Percentiles rank a stretch among this genome's conserved stretches.
Evolutionary conservation across 2,797 vertebrate species (phyloP).

Genomic region (Semotilus atromaculatus): DNA sequence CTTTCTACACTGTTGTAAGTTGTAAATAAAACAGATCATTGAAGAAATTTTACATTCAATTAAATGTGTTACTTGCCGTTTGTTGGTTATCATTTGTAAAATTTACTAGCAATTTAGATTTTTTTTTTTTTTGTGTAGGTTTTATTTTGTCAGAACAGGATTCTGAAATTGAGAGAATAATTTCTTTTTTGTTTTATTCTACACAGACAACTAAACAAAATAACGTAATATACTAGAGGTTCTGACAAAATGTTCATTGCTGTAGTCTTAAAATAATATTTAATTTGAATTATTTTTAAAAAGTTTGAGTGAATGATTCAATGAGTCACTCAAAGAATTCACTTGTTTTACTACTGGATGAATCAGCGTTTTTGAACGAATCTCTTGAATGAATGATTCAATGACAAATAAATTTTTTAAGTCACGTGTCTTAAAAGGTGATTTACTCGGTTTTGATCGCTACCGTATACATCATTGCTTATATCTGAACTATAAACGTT

Average conservation of each 20-base stretch:
- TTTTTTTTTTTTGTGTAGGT: too few species aligned
- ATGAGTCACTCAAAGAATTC: neutral
- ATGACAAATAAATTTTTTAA: too few species aligned
- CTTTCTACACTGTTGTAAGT: neutral
- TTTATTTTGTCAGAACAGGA: too few species aligned
- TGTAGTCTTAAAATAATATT: neutral
- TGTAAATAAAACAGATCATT: neutral
- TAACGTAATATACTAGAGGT: too few species aligned
- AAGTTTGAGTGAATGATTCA: neutral
- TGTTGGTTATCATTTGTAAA: neutral
- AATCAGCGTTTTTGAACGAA: too few species aligned
- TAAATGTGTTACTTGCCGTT: neutral
- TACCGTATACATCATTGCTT: neutral
- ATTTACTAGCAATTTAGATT: too few species aligned
- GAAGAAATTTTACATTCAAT: neutral
- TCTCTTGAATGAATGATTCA: too few species aligned
- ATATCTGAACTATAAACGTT: neutral
- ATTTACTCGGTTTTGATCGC: neutral
- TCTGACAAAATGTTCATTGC: neutral
- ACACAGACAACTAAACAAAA: neutral
- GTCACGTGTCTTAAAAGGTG: neutral
- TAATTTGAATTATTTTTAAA: neutral
- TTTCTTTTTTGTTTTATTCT: too few species aligned
- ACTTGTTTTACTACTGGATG: neutral
- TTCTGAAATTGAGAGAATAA: too few species aligned